phyloP scores from a whole-genome alignment of 2,797 vertebrate genomes.

The Sebastes flavidus region DNA sequence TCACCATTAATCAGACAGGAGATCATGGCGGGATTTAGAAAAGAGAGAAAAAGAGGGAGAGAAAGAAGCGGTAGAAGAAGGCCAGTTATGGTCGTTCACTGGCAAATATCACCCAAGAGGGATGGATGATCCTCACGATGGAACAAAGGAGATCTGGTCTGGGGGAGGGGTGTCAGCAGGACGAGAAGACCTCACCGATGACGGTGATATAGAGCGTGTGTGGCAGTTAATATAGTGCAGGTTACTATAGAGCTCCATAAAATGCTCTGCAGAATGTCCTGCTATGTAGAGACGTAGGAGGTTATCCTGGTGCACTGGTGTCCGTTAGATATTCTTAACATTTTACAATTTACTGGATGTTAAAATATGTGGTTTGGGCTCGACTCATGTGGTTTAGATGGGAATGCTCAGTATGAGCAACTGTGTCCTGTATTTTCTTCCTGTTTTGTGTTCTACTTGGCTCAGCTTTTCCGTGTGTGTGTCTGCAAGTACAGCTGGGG shows the following conservation, averaged over 20 bases:
- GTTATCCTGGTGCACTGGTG: background rate
- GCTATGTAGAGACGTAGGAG: background rate
- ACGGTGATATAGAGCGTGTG: slow-evolving; percentile 23
- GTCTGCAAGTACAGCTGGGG: slow-evolving; percentile 9
- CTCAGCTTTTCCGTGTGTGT: background rate
- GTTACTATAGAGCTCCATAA: slow-evolving; percentile 13
- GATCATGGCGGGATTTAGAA: slow-evolving; percentile 17
- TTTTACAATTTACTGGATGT: slow-evolving; percentile 37
- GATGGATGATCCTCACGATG: slow-evolving; percentile 41
- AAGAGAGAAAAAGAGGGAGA: background rate
- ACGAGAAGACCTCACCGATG: slow-evolving; percentile 29
- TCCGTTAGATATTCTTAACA: background rate
- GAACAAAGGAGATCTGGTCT: slow-evolving; percentile 51
- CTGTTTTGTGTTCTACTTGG: slow-evolving; percentile 32
- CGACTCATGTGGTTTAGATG: slow-evolving; percentile 8
- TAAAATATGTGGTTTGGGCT: slow-evolving; percentile 14
- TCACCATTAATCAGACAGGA: slow-evolving; percentile 28
- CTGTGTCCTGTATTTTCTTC: slow-evolving; percentile 16
- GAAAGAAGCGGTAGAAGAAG: slow-evolving; percentile 16
- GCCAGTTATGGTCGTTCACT: slow-evolving; percentile 27
- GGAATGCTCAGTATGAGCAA: slow-evolving; percentile 11
- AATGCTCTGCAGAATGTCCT: slow-evolving; percentile 6
- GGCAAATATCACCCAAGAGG: slow-evolving; percentile 44
- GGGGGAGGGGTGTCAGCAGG: slow-evolving; percentile 41
- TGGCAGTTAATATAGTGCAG: slow-evolving; percentile 39